Conservation (phyloP, 2,888 invertebrate genomes). For the Phaedon cochleariae region DNA sequence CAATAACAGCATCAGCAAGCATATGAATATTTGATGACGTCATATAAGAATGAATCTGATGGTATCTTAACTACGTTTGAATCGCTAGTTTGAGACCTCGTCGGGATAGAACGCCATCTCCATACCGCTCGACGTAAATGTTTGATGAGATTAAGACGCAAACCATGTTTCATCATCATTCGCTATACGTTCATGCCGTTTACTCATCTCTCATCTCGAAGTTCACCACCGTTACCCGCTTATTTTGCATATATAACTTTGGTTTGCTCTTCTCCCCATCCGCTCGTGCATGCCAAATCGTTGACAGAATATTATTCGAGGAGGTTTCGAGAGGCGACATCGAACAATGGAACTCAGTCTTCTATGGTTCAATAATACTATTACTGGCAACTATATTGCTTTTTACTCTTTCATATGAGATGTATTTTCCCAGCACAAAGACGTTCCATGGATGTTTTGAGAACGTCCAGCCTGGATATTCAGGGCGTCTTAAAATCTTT, state of each 20-base stretch:
- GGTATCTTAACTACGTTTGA: constrained; percentile 32
- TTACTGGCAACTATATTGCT: too few species aligned
- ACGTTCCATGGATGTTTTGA: too few species aligned
- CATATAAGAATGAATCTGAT: constrained; percentile 38
- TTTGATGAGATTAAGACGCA: constrained; percentile 63
- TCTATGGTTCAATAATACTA: too few species aligned
- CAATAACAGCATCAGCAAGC: constrained; percentile 28
- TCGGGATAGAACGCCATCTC: constrained; percentile 35
- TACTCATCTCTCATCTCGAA: constrained; percentile 44
- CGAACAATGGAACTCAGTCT: too few species aligned
- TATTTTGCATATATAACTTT: constrained; percentile 45
- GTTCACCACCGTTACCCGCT: constrained; percentile 35
- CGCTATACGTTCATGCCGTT: constrained; percentile 40
- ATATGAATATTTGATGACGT: constrained; percentile 46
- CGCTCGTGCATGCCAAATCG: constrained; percentile 33
- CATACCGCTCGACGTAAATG: constrained; percentile 50
- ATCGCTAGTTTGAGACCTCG: constrained; percentile 32
- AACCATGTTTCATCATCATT: constrained; percentile 61
- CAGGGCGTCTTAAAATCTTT: too few species aligned
- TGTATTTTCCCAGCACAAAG: too few species aligned
- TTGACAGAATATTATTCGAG: constrained; percentile 1
- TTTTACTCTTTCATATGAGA: too few species aligned
- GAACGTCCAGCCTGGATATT: too few species aligned
- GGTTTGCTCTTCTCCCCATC: constrained; percentile 29
- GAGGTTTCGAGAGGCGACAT: neutral